Evolutionary conservation across 2,113 vertebrate species (phyloP).

Genomic region (Eudyptes chrysolophus): DNA sequence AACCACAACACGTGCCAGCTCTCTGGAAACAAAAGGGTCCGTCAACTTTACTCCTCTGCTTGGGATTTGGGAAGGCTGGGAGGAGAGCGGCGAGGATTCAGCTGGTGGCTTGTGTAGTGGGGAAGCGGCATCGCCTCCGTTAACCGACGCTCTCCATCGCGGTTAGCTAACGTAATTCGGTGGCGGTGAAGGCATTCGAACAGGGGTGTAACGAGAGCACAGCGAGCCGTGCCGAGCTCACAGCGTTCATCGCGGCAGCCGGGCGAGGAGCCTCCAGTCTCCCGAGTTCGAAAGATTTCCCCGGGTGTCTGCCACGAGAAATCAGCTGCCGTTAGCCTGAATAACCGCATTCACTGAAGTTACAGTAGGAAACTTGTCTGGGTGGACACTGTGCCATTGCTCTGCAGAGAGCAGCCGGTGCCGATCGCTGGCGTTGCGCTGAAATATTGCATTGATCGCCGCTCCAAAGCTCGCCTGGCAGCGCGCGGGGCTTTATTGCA

Average conservation of each 20-base stretch:
- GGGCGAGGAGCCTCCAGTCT: background rate
- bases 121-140: background rate
- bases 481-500: background rate
- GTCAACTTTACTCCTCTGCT: background rate
- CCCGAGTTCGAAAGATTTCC: background rate
- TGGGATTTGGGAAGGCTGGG: background rate
- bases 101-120: background rate
- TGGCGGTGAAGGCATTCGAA: background rate
- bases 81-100: background rate
- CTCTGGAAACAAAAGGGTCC: constrained; percentile 43
- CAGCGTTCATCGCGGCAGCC: background rate
- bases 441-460: background rate
- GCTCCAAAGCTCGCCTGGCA: background rate
- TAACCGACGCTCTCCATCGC: background rate
- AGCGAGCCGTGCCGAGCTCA: background rate
- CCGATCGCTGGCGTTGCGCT: background rate
- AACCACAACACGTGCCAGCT: constrained; percentile 44
- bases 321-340: constrained; percentile 7
- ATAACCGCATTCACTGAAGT: constrained; percentile 40
- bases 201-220: background rate
- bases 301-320: constrained; percentile 1
- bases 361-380: constrained; percentile 58
- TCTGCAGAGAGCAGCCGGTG: background rate
- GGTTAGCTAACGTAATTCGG: background rate
- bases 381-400: constrained; percentile 8